phyloP scores from a whole-genome alignment of 1,140 invertebrate genomes.

The Pseudomyrmex sp. region DNA sequence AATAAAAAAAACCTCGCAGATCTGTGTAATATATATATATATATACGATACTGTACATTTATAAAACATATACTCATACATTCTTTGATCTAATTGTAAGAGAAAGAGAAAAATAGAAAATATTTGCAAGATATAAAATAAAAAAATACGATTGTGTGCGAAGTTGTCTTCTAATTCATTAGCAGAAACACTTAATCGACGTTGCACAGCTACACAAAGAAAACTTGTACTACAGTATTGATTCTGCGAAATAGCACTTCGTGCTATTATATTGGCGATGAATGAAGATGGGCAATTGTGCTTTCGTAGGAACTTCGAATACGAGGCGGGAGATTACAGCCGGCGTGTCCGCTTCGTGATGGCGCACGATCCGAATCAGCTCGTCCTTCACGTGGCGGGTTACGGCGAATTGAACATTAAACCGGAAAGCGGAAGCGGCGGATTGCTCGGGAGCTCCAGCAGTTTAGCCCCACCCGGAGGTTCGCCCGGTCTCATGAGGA shows the following conservation, averaged over 20 bases:
- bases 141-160: too few species aligned
- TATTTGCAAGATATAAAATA: too few species aligned
- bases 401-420: slow-evolving; percentile 95
- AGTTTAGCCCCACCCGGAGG: slow-evolving; percentile 87
- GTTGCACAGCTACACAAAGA: neutral
- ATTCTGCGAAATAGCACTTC: neutral
- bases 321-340: slow-evolving; percentile 95
- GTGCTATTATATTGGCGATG: neutral
- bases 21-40: too few species aligned
- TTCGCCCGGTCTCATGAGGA: slow-evolving; percentile 93
- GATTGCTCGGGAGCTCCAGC: slow-evolving; percentile 83
- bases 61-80: too few species aligned
- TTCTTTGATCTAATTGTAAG: too few species aligned
- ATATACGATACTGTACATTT: too few species aligned
- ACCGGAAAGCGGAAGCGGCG: slow-evolving; percentile 83
- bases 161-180: too few species aligned
- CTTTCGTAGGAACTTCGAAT: slow-evolving; percentile 92
- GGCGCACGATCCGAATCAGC: slow-evolving; percentile 95
- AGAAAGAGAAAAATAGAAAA: too few species aligned
- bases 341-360: slow-evolving; percentile 93
- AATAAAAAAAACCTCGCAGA: too few species aligned
- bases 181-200: neutral
- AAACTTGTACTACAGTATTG: neutral
- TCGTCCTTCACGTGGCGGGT: slow-evolving; percentile 93
- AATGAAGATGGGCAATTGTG: slow-evolving; percentile 41